A percentile compares a stretch with the other conserved stretches of the same genome.
Evolutionary conservation across 2,113 vertebrate species (phyloP).

Genomic region (Colossoma macropomum): DNA sequence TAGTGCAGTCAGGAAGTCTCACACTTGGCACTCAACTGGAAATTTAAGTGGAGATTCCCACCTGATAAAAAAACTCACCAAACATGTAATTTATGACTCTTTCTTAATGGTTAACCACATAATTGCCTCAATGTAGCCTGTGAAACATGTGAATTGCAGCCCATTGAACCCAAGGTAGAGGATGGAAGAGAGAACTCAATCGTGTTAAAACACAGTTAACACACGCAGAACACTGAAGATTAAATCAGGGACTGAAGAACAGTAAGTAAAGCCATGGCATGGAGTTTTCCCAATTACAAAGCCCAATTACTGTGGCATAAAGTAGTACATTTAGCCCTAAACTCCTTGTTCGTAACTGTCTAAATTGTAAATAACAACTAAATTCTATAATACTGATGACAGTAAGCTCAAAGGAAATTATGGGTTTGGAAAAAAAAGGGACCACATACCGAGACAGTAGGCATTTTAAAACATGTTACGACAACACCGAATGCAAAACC

Average conservation of each 20-base stretch:
- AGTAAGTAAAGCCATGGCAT: too few species aligned
- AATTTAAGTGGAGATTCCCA: constrained; percentile 23
- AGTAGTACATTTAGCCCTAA: too few species aligned
- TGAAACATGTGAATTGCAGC: background rate
- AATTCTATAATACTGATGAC: too few species aligned
- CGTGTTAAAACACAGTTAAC: background rate
- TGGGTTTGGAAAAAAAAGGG: too few species aligned
- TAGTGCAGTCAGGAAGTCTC: constrained; percentile 12
- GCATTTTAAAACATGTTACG: background rate
- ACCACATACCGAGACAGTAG: too few species aligned
- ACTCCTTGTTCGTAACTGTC: too few species aligned
- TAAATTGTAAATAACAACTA: too few species aligned
- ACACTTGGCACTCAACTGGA: constrained; percentile 8
- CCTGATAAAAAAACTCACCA: constrained; percentile 4
- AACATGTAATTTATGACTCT: background rate
- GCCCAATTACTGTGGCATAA: background rate
- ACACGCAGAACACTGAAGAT: background rate
- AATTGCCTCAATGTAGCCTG: background rate
- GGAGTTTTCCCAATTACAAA: background rate
- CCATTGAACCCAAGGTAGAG: background rate
- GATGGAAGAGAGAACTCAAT: background rate
- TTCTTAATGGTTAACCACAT: constrained; percentile 41
- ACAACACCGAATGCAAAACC: background rate
- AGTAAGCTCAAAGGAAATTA: too few species aligned
- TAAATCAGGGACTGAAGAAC: too few species aligned